Evolutionary conservation across 2,113 vertebrate species (phyloP).

Genomic region (Montifringilla adamsi): DNA sequence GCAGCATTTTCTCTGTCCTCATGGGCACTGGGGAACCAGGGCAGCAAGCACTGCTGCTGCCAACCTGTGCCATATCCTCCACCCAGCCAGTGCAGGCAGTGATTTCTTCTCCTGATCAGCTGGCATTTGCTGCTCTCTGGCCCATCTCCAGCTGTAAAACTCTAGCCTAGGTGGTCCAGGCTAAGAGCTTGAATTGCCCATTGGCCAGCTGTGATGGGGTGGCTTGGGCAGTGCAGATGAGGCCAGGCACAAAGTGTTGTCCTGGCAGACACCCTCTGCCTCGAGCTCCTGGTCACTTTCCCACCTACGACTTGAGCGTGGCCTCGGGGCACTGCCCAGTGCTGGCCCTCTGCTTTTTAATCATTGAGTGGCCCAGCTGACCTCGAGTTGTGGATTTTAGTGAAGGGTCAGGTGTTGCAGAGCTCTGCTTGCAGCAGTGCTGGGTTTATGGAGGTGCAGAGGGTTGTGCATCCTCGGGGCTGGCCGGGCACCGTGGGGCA

Average conservation of each 20-base stretch:
- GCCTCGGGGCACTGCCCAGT: background rate
- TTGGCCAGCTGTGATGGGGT: rapidly evolving
- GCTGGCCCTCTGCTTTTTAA: background rate
- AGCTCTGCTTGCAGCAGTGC: background rate
- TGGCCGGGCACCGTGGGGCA: rapidly evolving
- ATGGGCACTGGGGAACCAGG: background rate
- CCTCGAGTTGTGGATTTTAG: background rate
- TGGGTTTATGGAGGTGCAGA: background rate
- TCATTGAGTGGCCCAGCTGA: rapidly evolving
- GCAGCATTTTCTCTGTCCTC: background rate
- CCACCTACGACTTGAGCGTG: rapidly evolving
- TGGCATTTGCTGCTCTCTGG: background rate
- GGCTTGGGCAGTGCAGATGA: rapidly evolving
- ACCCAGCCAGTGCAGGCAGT: background rate
- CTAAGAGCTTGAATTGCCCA: background rate
- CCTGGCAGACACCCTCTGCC: background rate
- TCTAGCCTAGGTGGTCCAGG: background rate
- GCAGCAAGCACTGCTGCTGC: background rate
- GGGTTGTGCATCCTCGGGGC: background rate
- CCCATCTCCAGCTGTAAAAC: background rate
- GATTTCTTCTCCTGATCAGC: background rate
- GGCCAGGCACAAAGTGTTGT: background rate
- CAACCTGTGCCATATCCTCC: background rate
- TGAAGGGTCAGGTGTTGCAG: background rate
- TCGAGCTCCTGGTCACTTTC: background rate